Percentiles rank a stretch among this genome's conserved stretches.
phyloP scores from a whole-genome alignment of 2,888 invertebrate species.

The Eustalomyia histrio region DNA sequence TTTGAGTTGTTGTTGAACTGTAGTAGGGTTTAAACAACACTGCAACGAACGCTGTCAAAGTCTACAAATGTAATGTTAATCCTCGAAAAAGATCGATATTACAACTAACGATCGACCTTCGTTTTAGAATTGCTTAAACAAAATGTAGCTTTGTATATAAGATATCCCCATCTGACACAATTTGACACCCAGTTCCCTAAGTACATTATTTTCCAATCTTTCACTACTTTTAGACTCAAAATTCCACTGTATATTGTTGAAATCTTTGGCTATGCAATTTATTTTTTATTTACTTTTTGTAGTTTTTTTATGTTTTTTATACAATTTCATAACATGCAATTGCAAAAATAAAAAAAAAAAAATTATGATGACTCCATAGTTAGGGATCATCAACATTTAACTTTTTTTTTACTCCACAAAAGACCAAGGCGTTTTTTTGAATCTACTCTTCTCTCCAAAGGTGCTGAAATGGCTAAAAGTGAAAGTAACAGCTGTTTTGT shows the following conservation, averaged over 20 bases:
- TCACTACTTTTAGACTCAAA: too few relatives aligned
- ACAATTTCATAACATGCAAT: constrained; percentile 22
- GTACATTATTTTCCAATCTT: too few relatives aligned
- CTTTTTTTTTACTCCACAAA: constrained; percentile 1
- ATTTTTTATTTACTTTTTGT: background rate
- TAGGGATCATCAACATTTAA: constrained; percentile 46
- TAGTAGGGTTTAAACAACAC: too few relatives aligned
- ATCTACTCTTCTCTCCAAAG: background rate
- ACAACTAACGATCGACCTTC: too few relatives aligned
- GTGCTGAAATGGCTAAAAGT: constrained; percentile 42
- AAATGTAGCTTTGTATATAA: too few relatives aligned
- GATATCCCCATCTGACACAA: too few relatives aligned
- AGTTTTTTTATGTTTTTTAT: background rate
- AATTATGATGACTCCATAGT: constrained; percentile 6
- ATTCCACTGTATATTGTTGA: too few relatives aligned
- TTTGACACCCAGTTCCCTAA: too few relatives aligned
- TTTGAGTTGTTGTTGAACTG: background rate
- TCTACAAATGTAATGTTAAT: too few relatives aligned
- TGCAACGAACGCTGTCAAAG: too few relatives aligned
- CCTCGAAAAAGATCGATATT: too few relatives aligned
- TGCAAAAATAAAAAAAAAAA: background rate
- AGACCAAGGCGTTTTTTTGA: background rate
- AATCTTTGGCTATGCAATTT: background rate
- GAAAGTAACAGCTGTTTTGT: constrained; percentile 57
- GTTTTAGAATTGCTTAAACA: too few relatives aligned